A percentile compares a stretch with the other conserved stretches of the same genome.
Conservation (phyloP, 1,140 invertebrate species). For the Trinorchestia longiramus region DNA sequence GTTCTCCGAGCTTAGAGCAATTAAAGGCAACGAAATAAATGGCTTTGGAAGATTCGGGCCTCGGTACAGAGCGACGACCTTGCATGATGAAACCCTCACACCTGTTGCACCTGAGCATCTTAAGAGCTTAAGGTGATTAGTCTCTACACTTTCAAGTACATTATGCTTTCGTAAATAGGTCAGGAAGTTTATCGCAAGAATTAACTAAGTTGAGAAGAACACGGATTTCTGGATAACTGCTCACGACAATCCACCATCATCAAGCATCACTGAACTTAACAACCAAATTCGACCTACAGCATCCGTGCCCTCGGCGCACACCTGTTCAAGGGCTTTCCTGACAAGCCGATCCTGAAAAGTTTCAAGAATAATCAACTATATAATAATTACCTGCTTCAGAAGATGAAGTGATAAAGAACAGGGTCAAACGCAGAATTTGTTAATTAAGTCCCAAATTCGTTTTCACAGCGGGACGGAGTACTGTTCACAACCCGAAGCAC, state of each 20-base stretch:
- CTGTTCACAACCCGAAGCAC: conserved; percentile 18
- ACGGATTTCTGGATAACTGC: too few species aligned
- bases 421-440: background rate
- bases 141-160: too few species aligned
- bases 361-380: background rate
- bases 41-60: too few species aligned
- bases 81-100: too few species aligned
- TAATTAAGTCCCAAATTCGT: background rate
- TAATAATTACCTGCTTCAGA: background rate
- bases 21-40: too few species aligned
- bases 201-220: too few species aligned
- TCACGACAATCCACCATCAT: background rate
- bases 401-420: background rate
- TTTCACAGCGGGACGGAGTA: background rate
- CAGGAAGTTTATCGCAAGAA: too few species aligned
- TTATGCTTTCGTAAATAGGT: too few species aligned
- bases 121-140: too few species aligned
- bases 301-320: conserved; percentile 26
- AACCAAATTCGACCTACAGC: conserved; percentile 31
- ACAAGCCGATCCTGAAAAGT: background rate
- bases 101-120: too few species aligned
- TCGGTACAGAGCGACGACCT: too few species aligned
- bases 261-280: conserved; percentile 16
- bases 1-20: too few species aligned
- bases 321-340: background rate